Base-by-base conservation (phyloP, 2,888 invertebrate species). In the Latheticus oryzae region DNA sequence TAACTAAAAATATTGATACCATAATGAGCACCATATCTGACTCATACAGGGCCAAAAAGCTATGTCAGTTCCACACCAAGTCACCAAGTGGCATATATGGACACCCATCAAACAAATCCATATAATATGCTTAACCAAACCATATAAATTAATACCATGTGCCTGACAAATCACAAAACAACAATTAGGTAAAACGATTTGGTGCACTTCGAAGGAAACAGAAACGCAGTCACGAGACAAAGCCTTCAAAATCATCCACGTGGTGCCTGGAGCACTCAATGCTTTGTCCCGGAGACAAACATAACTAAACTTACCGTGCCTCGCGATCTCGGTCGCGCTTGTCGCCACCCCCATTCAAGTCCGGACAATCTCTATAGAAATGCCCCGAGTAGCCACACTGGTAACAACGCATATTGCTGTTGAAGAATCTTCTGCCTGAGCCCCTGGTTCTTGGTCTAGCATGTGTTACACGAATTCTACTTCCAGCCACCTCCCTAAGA, bases 321-420 rank as follows among this genome's bases (percentile, higher is more conserved):
- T 65, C 62, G 13, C 62, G 51, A 24, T 64, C 63, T 9, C 61
- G 48, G 33, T 68, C 69, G 43, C 75, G 71, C 54, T 75, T 74
- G 54, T 76, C 67, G 37, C 71, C 58, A 19, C 76, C 73, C 17
- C 76, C 76, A 48, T 75, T 76, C 61, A 77, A 65, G 48, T 81
- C 81, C 0, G 80, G 80, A 63, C 84, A 84, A 68, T 84, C 83
- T 47, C 84, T 72, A 47, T 83, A 83, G 71, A 84, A 84, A 68
- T 84, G 84, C 5, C 84, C 84, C 21, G 79, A 76, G 60, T 82
- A 81, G 7, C 84, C 84, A 70, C 84, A 84, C 66, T 83, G 82
- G 69, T 84, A 84, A 71, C 84, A 84, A 23, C 84, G 71, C 78
- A 83, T 79, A 65, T 82, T 82, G 35, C 82, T 81, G 66, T 83